Evolutionary conservation across 2,888 invertebrate genomes (phyloP).

Genomic region (Eupithecia inturbata): DNA sequence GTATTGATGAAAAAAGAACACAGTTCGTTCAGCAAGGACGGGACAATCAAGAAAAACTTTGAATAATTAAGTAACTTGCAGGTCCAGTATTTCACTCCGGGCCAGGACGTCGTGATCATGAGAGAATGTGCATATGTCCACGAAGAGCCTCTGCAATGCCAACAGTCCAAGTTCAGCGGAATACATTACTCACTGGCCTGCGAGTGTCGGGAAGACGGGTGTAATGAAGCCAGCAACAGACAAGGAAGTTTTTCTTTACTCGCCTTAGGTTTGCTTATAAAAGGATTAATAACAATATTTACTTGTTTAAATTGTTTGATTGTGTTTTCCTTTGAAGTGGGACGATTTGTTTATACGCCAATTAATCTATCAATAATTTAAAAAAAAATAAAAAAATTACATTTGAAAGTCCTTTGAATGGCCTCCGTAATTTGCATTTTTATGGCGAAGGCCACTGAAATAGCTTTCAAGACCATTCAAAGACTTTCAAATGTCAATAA

Average conservation of each 20-base stretch:
- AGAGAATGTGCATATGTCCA: slow-evolving; percentile 73
- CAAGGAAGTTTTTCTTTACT: slow-evolving; percentile 15
- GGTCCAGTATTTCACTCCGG: slow-evolving; percentile 64
- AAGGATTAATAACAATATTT: background rate
- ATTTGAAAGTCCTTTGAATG: too few relatives aligned
- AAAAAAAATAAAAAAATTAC: too few relatives aligned
- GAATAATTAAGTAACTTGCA: slow-evolving; percentile 44
- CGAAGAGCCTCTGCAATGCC: slow-evolving; percentile 56
- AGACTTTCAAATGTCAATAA: too few relatives aligned
- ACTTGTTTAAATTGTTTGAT: background rate
- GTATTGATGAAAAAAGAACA: too few relatives aligned
- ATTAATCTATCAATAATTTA: too few relatives aligned
- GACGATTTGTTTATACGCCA: background rate
- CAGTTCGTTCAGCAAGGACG: too few relatives aligned
- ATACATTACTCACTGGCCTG: slow-evolving; percentile 71
- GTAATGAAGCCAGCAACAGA: slow-evolving; percentile 56
- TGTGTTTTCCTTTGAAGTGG: background rate
- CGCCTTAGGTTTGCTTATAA: background rate
- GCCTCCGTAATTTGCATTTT: too few relatives aligned
- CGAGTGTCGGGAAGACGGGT: slow-evolving; percentile 69
- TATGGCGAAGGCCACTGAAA: too few relatives aligned
- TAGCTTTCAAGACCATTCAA: too few relatives aligned
- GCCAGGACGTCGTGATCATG: slow-evolving; percentile 61
- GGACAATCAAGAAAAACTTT: background rate
- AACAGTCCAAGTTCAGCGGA: slow-evolving; percentile 62